These are phyloP conservation scores for Ibycter americanus DNA, from an alignment of 2,797 vertebrate species.

Conservation along the genomic window DNA sequence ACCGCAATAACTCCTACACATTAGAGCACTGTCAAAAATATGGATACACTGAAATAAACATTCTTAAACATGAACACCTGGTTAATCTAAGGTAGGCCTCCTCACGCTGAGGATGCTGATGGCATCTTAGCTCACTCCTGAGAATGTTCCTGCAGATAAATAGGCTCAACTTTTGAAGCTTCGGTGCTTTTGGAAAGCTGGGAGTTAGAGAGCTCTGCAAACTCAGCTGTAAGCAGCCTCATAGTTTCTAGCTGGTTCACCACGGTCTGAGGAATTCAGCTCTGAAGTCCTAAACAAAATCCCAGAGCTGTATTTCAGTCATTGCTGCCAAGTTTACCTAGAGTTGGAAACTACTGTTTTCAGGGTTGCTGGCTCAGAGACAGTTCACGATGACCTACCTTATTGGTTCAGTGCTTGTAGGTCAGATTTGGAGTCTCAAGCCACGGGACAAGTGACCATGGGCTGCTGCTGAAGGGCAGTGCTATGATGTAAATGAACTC, in stretches of 20 bases:
- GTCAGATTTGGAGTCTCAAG: neutral
- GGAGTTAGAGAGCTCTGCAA: neutral
- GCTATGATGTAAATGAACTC: neutral
- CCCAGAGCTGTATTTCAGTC: neutral
- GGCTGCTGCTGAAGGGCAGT: neutral
- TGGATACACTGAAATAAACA: neutral
- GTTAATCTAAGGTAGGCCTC: neutral
- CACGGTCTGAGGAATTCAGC: neutral
- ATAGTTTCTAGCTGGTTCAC: neutral
- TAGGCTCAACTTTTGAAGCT: neutral
- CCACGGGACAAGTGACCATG: neutral
- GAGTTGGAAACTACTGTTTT: neutral
- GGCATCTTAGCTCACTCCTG: neutral
- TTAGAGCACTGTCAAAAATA: neutral
- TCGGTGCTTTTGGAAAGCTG: neutral
- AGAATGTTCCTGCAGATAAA: neutral
- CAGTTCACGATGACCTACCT: neutral
- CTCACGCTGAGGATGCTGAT: neutral
- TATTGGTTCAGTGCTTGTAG: neutral
- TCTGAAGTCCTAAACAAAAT: neutral
- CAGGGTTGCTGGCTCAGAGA: neutral
- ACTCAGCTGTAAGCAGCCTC: neutral
- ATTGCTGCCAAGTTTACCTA: neutral
- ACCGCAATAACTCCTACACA: neutral
- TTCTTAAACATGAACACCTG: neutral